Evolutionary conservation across 2,888 invertebrate genomes (phyloP).

Genomic region (Parelbella ahira): DNA sequence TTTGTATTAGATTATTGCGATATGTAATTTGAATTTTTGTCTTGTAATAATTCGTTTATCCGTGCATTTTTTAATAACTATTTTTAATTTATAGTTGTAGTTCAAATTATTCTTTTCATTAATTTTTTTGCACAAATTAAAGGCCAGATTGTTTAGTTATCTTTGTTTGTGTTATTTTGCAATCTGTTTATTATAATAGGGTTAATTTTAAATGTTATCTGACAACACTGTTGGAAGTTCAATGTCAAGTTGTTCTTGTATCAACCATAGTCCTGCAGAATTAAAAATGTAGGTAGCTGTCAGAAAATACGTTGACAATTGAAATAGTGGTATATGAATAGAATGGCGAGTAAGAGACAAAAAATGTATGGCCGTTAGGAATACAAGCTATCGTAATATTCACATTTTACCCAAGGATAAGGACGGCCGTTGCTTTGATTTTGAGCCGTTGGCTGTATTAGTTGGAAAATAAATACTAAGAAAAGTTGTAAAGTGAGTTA

Average conservation of each 20-base stretch:
- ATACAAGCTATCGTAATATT: conserved; percentile 33
- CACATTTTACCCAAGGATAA: conserved; percentile 42
- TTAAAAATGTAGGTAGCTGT: conserved; percentile 30
- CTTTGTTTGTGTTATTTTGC: no score
- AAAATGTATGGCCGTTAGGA: conserved; percentile 3
- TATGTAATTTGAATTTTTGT: no score
- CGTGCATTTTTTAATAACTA: no score
- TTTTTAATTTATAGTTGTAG: no score
- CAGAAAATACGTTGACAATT: conserved; percentile 29
- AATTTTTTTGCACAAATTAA: no score
- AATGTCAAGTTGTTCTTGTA: conserved; percentile 23
- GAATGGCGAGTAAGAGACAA: conserved; percentile 1
- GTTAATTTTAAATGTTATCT: not conserved
- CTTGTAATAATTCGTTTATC: no score
- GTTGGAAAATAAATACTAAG: conserved; percentile 30
- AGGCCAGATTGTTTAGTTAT: no score
- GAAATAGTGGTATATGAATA: conserved; percentile 31
- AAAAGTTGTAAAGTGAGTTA: conserved; percentile 33
- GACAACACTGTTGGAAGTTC: conserved; percentile 20
- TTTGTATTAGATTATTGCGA: no score
- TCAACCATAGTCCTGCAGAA: conserved; percentile 37
- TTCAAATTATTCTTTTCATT: no score
- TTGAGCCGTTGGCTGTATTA: conserved; percentile 27
- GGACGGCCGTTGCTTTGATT: conserved; percentile 70
- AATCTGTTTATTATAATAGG: no score